A percentile compares a stretch with the other conserved stretches of the same genome.
Evolutionary conservation across 30 jellyfish, hydroid and myxozoan genomes (phyloP).

Genomic region (Cassiopea xamachana): DNA sequence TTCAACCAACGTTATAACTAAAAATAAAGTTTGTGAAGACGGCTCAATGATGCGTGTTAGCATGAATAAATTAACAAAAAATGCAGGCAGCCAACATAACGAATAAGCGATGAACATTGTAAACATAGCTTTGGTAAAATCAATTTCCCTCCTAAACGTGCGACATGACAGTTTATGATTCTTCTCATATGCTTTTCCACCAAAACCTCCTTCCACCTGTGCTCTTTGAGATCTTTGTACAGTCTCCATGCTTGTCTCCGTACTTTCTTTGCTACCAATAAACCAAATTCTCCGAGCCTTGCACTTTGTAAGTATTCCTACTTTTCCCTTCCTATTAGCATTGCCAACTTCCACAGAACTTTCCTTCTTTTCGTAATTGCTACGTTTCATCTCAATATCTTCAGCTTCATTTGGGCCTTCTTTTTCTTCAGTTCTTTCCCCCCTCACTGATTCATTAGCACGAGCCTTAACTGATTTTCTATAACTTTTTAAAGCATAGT

Average conservation of each 20-base stretch:
- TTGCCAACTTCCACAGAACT: neutral
- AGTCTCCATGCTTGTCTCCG: neutral
- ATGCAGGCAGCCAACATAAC: slow-evolving; percentile 91
- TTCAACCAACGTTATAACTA: slow-evolving; percentile 76
- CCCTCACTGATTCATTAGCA: neutral
- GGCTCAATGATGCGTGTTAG: slow-evolving; percentile 15
- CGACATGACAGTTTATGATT: neutral
- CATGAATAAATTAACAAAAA: slow-evolving; percentile 52
- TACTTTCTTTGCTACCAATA: neutral
- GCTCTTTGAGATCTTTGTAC: neutral
- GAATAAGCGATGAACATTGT: slow-evolving; percentile 70
- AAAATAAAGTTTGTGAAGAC: slow-evolving; percentile 6
- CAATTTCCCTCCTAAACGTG: slow-evolving; percentile 45
- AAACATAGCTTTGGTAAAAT: slow-evolving; percentile 80
- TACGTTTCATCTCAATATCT: neutral
- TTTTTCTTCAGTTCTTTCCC: neutral
- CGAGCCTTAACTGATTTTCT: neutral
- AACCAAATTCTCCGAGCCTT: neutral
- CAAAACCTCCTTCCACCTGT: neutral
- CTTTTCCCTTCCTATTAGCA: neutral
- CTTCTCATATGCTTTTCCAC: neutral
- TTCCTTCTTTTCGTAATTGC: neutral
- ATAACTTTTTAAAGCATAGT: slow-evolving; percentile 32
- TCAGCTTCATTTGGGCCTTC: neutral
- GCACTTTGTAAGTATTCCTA: neutral